These are phyloP conservation scores for Lacerta agilis DNA, from an alignment of 2,797 vertebrate genomes.

Conservation along the genomic window DNA sequence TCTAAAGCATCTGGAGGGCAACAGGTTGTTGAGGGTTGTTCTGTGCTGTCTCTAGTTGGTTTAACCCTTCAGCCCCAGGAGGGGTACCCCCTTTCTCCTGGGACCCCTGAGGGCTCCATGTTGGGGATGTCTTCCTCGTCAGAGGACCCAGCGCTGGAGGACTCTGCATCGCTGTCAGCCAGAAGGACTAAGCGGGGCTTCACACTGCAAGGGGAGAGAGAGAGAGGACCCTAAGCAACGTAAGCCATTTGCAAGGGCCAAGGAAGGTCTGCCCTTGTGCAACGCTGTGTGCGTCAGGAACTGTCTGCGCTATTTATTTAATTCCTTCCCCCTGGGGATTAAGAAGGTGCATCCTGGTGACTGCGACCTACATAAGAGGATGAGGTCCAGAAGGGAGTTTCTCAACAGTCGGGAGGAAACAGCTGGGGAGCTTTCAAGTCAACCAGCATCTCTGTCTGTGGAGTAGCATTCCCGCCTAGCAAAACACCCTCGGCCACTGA, in stretches of 20 bases:
- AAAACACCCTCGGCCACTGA: background rate
- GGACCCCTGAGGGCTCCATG: conserved; percentile 73
- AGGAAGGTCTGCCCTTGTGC: background rate
- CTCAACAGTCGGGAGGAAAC: background rate
- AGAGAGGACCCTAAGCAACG: accelerated
- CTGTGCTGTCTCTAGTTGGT: background rate
- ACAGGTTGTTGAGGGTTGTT: background rate
- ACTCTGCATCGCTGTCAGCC: conserved; percentile 90
- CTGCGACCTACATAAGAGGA: background rate
- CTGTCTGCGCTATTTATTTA: background rate
- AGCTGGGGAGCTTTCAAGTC: background rate
- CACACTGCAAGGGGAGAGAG: conserved; percentile 8
- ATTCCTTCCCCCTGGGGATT: background rate
- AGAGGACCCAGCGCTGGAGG: conserved; percentile 88
- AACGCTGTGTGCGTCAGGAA: background rate
- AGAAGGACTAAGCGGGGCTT: conserved; percentile 77
- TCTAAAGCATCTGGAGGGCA: too few relatives aligned
- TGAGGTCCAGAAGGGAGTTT: background rate
- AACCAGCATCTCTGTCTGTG: background rate
- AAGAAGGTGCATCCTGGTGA: background rate
- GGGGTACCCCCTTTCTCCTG: conserved; percentile 77
- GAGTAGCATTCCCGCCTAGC: background rate
- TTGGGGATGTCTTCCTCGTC: conserved; percentile 85
- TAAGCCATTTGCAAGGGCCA: background rate
- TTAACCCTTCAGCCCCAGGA: conserved; percentile 81